Evolutionary conservation across 2,113 vertebrate species (phyloP).

Genomic region (Otolemur garnettii): DNA sequence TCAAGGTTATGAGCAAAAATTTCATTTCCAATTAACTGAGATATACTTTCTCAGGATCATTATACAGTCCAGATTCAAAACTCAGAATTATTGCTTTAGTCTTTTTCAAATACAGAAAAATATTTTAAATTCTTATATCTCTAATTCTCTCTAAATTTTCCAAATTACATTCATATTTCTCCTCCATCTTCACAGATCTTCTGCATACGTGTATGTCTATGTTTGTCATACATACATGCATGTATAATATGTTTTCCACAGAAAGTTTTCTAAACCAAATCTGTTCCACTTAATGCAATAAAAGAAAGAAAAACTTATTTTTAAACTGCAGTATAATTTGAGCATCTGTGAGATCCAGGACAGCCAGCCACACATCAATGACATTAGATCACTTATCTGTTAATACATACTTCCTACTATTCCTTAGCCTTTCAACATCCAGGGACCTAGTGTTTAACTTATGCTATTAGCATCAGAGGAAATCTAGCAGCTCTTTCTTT

Average conservation of each 20-base stretch:
- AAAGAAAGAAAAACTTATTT: neutral
- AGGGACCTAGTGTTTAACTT: neutral
- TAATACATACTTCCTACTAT: neutral
- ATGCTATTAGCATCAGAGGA: neutral
- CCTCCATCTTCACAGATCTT: conserved; percentile 2
- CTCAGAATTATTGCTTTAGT: neutral
- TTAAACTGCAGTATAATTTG: neutral
- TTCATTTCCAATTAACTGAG: conserved; percentile 22
- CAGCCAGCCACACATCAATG: neutral
- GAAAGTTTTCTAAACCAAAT: conserved; percentile 25
- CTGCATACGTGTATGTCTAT: neutral
- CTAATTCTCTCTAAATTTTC: conserved; percentile 24
- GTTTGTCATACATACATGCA: neutral
- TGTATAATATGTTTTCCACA: conserved; percentile 18
- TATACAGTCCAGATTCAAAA: neutral
- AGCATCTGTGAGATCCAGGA: neutral
- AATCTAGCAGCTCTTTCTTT: neutral
- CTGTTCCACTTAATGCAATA: neutral
- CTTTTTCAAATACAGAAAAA: neutral
- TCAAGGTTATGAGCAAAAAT: neutral
- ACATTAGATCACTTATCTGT: neutral
- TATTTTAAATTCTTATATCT: conserved; percentile 12
- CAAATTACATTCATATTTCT: conserved; percentile 24
- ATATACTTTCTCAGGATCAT: neutral
- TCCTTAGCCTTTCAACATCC: neutral